Evolutionary conservation across 2,797 vertebrate species (phyloP).

Genomic region (Leptoclinus maculatus): DNA sequence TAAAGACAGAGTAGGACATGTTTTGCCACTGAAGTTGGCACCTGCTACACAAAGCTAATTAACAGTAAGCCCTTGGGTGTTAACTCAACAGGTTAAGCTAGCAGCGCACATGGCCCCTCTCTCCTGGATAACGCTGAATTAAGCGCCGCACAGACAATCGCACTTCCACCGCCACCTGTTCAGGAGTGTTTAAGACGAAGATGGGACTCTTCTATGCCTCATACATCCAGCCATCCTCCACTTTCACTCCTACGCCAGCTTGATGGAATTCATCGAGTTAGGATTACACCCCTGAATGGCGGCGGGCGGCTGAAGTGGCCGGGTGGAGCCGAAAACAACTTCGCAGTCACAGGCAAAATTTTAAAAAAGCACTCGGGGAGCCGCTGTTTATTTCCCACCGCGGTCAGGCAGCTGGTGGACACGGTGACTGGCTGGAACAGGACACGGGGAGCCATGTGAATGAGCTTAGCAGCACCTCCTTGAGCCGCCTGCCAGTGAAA

Average conservation of each 20-base stretch:
- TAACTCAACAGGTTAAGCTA: constrained; percentile 64
- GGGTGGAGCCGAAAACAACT: constrained; percentile 20
- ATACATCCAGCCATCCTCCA: neutral
- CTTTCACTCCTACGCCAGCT: constrained; percentile 29
- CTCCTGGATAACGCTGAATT: constrained; percentile 12
- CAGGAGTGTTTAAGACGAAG: constrained; percentile 8
- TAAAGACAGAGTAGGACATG: neutral
- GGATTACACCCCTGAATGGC: constrained; percentile 32
- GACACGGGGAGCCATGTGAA: constrained; percentile 78
- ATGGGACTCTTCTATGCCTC: neutral
- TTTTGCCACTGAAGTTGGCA: constrained; percentile 51
- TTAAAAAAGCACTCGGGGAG: constrained; percentile 46
- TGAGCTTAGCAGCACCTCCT: constrained; percentile 80
- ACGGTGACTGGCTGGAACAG: constrained; percentile 65
- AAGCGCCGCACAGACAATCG: constrained; percentile 19
- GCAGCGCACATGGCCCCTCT: constrained; percentile 41
- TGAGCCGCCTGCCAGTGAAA: constrained; percentile 62
- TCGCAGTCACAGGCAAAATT: constrained; percentile 26
- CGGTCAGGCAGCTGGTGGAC: constrained; percentile 66
- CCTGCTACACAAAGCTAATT: constrained; percentile 66
- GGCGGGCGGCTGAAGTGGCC: constrained; percentile 42
- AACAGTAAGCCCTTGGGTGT: constrained; percentile 62
- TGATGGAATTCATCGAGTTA: constrained; percentile 25
- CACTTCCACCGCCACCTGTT: constrained; percentile 57
- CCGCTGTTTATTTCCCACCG: constrained; percentile 66